phyloP scores from a whole-genome alignment of 2,888 invertebrate genomes.

The Allophyes oxyacanthae region DNA sequence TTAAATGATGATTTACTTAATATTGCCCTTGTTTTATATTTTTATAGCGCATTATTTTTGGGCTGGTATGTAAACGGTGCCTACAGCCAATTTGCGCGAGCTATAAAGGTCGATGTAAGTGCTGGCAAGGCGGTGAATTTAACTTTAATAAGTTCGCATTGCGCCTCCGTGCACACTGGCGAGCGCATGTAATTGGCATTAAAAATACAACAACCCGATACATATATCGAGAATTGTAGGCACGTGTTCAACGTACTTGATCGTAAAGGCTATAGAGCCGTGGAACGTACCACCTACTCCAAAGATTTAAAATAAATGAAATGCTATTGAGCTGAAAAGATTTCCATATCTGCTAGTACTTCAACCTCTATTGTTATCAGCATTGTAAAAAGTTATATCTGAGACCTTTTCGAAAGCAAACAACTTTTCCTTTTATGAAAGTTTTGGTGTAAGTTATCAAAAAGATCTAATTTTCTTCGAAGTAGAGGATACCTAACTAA shows the following conservation, averaged over 20 bases:
- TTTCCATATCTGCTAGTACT: conserved; percentile 15
- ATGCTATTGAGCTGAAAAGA: conserved; percentile 12
- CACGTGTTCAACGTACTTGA: conserved; percentile 36
- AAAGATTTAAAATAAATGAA: conserved; percentile 39
- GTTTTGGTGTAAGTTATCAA: conserved; percentile 6
- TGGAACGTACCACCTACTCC: conserved; percentile 10
- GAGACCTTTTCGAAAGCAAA: neutral
- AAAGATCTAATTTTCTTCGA: conserved; percentile 6
- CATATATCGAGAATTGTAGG: conserved; percentile 47
- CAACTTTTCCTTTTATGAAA: neutral
- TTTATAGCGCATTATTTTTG: conserved; percentile 32
- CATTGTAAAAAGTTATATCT: neutral
- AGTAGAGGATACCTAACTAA: conserved; percentile 9
- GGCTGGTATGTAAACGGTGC: conserved; percentile 29
- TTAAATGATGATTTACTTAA: conserved; percentile 44
- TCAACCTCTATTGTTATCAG: conserved; percentile 2
- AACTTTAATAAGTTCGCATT: conserved; percentile 83
- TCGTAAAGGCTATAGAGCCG: conserved; percentile 32
- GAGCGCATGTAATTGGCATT: conserved; percentile 60
- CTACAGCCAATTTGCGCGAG: conserved; percentile 52
- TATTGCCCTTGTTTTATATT: conserved; percentile 35
- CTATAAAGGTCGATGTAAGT: conserved; percentile 69
- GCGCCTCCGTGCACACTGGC: conserved; percentile 65
- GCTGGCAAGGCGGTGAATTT: conserved; percentile 68
- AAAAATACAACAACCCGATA: conserved; percentile 62